Evolutionary conservation across 2,888 invertebrate species (phyloP), one percentile per base, ranked within the genome.

Genomic region (Scaptomyza reducta): DNA sequence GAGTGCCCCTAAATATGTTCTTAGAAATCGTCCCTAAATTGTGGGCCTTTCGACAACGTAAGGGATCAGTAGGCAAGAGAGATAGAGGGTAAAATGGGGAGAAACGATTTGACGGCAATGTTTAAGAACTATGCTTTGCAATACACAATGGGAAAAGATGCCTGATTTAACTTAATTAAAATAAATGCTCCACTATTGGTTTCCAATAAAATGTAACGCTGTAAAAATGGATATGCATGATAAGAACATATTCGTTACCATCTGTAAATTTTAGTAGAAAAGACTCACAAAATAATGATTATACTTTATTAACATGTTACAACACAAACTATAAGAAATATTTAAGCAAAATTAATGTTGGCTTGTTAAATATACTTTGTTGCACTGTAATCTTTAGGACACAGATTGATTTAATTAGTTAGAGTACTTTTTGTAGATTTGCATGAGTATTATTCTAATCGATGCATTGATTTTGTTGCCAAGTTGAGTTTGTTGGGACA

Each of bases 391-490:
- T 10, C 22, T 33, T 38, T 11, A n/a, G 14, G 4, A 9, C 6
- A 14, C 25, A 11, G 13, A 25, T 29, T 46, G 25, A 42, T 25
- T 41, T 55, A 64, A 64, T 71, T 50, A 35, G 60, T 57, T 44
- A 66, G 35, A 49, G 44, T 66, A n/a, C 53, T 40, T 47, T 14
- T 18, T 47, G 27, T 18, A n/a, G 22, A 50, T 38, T 25, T 38
- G 29, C 27, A n/a, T 53, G 7, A 35, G 18, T 41, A 14, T 27
- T 31, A 33, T 6, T 9, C 1, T 40, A 45, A 68, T 77, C 74
- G 68, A 59, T 77, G 77, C 77, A 77, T 77, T 53, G 68, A 74
- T 73, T 71, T 41, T 22, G 5, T 47, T 13, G 16, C 13, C 25
- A 22, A n/a, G n/a, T n/a, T 1, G 40, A 13, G 74, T 31, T 47